Conservation (phyloP, 2,113 vertebrate genomes). For the Ondatra zibethicus region DNA sequence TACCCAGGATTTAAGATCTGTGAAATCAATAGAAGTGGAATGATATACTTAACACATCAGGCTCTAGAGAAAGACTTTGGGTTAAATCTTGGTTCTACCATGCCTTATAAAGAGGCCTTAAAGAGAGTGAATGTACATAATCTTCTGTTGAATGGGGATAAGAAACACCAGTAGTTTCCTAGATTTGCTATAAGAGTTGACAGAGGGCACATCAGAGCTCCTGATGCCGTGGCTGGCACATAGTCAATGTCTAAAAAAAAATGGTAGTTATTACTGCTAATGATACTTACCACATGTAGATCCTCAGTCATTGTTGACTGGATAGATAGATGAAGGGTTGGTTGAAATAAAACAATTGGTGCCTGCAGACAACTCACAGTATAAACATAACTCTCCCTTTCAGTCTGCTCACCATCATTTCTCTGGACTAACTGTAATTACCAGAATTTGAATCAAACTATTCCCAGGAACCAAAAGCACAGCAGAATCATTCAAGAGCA, state of each 20-base stretch:
- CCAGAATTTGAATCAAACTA: neutral
- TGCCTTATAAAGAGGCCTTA: neutral
- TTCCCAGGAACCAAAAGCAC: neutral
- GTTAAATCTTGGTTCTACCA: neutral
- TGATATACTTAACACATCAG: neutral
- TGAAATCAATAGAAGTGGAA: neutral
- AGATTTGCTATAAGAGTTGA: neutral
- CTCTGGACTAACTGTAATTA: neutral
- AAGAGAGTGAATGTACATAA: neutral
- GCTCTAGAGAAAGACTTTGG: neutral
- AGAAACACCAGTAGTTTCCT: neutral
- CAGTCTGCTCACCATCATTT: neutral
- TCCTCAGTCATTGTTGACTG: neutral
- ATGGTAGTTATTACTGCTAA: neutral
- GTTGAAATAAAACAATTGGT: neutral
- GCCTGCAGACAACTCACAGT: neutral
- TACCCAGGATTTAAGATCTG: neutral
- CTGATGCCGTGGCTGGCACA: neutral
- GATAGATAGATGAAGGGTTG: neutral
- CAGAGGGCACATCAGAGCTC: neutral
- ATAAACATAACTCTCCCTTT: neutral
- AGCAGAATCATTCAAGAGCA: neutral
- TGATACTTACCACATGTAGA: neutral
- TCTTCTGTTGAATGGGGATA: neutral
- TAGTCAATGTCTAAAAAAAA: neutral